These are phyloP conservation scores for Tenthredo amoena DNA, from an alignment of 2,888 invertebrate genomes.

Conservation along the genomic window DNA sequence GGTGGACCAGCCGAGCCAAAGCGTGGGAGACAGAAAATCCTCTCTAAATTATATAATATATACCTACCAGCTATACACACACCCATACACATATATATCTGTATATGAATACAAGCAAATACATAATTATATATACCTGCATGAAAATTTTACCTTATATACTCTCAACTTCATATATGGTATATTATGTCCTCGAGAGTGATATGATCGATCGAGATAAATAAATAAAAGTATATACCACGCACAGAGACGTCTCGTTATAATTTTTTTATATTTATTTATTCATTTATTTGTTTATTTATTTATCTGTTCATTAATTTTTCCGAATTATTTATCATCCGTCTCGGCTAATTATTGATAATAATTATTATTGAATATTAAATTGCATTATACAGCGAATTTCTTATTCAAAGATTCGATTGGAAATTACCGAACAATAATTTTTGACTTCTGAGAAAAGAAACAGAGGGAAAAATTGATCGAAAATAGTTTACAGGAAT, in stretches of 20 bases:
- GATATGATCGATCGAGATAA: background rate
- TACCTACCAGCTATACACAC: background rate
- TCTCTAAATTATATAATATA: background rate
- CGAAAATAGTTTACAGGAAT: too few species aligned
- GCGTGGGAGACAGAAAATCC: slow-evolving; percentile 23
- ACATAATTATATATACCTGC: background rate
- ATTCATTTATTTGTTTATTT: background rate
- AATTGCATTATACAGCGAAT: background rate
- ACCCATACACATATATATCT: background rate
- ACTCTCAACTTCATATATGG: background rate
- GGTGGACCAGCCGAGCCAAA: background rate
- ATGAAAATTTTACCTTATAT: background rate
- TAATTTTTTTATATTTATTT: background rate
- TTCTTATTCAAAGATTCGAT: too few species aligned
- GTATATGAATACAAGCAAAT: background rate
- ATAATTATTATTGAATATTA: background rate
- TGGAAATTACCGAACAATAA: too few species aligned
- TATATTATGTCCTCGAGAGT: background rate
- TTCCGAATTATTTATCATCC: background rate
- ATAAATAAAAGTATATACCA: background rate
- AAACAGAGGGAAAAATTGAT: too few species aligned
- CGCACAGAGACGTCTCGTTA: background rate
- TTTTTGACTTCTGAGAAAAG: too few species aligned
- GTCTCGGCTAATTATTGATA: background rate
- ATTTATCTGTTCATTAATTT: background rate